Percentiles rank a stretch among this genome's conserved stretches.
phyloP scores from a whole-genome alignment of 2,797 vertebrate genomes.

The Artibeus jamaicensis region DNA sequence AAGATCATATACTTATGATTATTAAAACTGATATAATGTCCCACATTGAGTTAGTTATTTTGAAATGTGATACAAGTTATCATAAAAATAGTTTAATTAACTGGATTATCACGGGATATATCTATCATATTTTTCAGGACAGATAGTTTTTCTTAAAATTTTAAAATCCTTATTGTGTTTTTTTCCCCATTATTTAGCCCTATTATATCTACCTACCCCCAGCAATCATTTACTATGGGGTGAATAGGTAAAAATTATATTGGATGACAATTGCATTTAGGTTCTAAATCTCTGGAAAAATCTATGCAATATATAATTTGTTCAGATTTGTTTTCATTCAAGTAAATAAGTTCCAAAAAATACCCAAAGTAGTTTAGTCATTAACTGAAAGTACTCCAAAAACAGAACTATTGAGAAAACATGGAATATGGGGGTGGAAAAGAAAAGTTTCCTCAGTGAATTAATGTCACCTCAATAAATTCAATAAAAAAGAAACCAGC shows the following conservation, averaged over 20 bases:
- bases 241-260: constrained; percentile 34
- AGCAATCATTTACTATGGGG: constrained; percentile 12
- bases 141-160: constrained; percentile 47
- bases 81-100: background rate
- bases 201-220: no score
- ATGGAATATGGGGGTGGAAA: constrained; percentile 69
- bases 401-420: constrained; percentile 71
- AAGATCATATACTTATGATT: background rate
- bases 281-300: constrained; percentile 72
- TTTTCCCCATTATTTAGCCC: no score
- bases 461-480: background rate
- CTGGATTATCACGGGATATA: constrained; percentile 54
- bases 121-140: constrained; percentile 36
- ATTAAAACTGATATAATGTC: background rate
- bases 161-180: no score
- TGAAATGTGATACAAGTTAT: background rate
- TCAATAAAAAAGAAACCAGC: background rate
- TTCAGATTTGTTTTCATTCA: constrained; percentile 66
- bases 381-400: constrained; percentile 58
- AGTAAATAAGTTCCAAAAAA: constrained; percentile 56
- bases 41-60: background rate
- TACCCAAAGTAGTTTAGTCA: constrained; percentile 70
- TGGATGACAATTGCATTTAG: constrained; percentile 35
- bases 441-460: constrained; percentile 73
- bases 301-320: constrained; percentile 65